A percentile compares a stretch with the other conserved stretches of the same genome.
These are phyloP conservation scores for Mellilla xanthometata DNA, from an alignment of 2,888 invertebrate genomes.

Conservation along the genomic window DNA sequence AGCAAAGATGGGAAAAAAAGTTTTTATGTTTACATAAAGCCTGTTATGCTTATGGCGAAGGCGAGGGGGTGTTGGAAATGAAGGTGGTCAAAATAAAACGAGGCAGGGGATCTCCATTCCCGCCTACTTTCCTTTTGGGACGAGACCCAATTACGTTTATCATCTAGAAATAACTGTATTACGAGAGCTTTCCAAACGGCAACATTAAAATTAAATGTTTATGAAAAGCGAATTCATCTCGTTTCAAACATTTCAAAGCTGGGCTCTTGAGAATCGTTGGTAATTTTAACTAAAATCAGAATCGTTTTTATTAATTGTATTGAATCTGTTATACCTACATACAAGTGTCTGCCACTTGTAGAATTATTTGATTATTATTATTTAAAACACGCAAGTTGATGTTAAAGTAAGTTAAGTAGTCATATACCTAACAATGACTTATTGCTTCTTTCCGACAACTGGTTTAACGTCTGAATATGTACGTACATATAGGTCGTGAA, in stretches of 20 bases:
- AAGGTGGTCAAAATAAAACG: conserved; percentile 40
- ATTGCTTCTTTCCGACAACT: no score
- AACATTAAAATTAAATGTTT: conserved; percentile 34
- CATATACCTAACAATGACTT: no score
- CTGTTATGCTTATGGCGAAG: conserved; percentile 14
- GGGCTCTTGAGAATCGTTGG: not conserved
- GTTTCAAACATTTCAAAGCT: not conserved
- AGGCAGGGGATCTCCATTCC: conserved; percentile 29
- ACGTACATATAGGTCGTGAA: no score
- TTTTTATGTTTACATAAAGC: conserved; percentile 24
- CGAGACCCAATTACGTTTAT: conserved; percentile 36
- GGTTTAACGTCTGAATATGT: no score
- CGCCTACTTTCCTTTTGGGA: conserved; percentile 27
- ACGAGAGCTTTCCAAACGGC: conserved; percentile 33
- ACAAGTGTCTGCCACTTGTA: no score
- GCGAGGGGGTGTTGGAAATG: conserved; percentile 36
- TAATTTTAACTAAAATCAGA: no score
- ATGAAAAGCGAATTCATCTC: conserved; percentile 25
- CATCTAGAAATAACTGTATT: conserved; percentile 40
- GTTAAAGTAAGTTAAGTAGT: no score
- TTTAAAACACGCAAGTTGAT: no score
- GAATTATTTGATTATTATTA: no score
- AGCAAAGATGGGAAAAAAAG: conserved; percentile 17
- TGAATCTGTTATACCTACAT: no score
- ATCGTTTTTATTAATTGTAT: no score